phyloP scores from a whole-genome alignment of 2,113 vertebrate species.

The Notothenia rossii region DNA sequence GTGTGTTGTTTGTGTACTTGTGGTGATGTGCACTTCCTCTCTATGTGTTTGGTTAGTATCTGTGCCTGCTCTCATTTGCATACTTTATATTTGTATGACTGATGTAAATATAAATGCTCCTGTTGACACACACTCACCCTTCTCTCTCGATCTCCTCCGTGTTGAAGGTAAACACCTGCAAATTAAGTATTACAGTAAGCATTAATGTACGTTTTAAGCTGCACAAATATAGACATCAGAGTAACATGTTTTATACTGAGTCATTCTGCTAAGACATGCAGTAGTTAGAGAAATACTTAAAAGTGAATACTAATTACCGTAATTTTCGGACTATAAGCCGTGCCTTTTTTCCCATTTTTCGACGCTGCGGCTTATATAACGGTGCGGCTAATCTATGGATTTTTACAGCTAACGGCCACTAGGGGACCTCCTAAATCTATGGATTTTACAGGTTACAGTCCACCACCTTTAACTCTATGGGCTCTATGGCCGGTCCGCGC shows the following conservation, averaged over 20 bases:
- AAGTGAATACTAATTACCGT: no score
- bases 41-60: background rate
- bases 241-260: background rate
- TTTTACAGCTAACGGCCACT: no score
- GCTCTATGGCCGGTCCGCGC: no score
- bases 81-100: conserved; percentile 29
- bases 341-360: no score
- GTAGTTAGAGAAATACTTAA: background rate
- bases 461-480: no score
- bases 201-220: background rate
- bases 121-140: conserved; percentile 84
- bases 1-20: conserved; percentile 35
- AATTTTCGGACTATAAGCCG: no score
- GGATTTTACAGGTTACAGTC: no score
- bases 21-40: background rate
- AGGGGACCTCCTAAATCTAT: no score
- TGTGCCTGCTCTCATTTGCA: conserved; percentile 35
- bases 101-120: conserved; percentile 41
- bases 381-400: no score
- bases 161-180: conserved; percentile 92
- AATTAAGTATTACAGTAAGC: background rate
- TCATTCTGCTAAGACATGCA: background rate
- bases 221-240: background rate
- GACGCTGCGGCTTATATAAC: no score
- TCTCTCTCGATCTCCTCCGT: conserved; percentile 93